Evolutionary conservation across 2,888 invertebrate species (phyloP), one percentile per base, ranked within the genome.

Genomic region (Scaptomyza reducta): DNA sequence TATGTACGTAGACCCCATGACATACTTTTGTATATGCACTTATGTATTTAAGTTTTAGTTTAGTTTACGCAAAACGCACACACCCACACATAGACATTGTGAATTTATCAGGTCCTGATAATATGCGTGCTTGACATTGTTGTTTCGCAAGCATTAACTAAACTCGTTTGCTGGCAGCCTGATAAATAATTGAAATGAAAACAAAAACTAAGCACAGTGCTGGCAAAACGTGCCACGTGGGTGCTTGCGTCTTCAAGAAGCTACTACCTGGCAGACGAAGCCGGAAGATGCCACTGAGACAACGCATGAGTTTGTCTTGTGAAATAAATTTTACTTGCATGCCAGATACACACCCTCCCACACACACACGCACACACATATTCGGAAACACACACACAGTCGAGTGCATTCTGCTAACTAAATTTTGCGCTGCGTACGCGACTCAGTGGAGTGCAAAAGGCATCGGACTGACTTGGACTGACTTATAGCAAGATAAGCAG

Each of bases 281-380:
- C 70, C 58, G 77, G 63, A 70, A 74, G 66, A 61, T 63, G 72
- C 41, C 57, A 58, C 41, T 53, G 59, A 71, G 76, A 76, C 61
- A 70, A 57, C 46, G 53, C 63, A 74, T 77, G 74, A 71, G 71
- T 70, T 63, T 62, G 70, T 60, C 18, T 33, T 22, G 42, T 65
- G 64, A 77, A 73, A 75, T 72, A 79, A 77, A 79, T 75, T 75
- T 3, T 65, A 79, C 77, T 74, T 74, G 77, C 65, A 77, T 77
- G 72, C 58, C 72, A 68, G 51, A 38, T n/a, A 61, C 31, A 41
- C 35, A 53, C 38, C 7, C 25, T 11, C 47, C 14, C 27, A 22
- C 22, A 40, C 31, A 40, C 45, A 59, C 45, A 57, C 31, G 38
- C 25, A 27, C 38, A 31, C 29, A 31, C 29, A 22, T 22, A 29